These are phyloP conservation scores for Ectropis grisescens DNA, from an alignment of 1,140 invertebrate species.

Conservation along the genomic window DNA sequence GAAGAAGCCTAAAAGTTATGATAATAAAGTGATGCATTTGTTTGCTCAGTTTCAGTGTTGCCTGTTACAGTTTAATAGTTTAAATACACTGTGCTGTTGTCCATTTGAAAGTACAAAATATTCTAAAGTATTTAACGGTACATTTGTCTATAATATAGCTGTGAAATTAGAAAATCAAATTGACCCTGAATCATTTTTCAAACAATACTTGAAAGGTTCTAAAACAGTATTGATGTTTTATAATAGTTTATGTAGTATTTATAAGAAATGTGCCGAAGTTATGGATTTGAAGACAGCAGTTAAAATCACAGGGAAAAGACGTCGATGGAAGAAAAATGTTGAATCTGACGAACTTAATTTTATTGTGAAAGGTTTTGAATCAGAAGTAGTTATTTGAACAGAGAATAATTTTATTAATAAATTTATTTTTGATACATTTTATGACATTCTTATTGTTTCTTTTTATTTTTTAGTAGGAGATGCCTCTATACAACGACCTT, in stretches of 20 bases:
- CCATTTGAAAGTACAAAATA: constrained; percentile 70
- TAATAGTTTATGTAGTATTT: constrained; percentile 40
- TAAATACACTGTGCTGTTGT: constrained; percentile 76
- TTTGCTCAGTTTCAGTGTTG: constrained; percentile 82
- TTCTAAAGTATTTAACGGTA: constrained; percentile 77
- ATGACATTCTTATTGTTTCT: constrained; percentile 1
- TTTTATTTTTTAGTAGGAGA: too few species aligned
- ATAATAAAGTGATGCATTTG: constrained; percentile 73
- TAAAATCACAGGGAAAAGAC: constrained; percentile 20
- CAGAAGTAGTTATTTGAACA: constrained; percentile 39
- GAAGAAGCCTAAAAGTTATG: constrained; percentile 73
- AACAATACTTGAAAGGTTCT: constrained; percentile 64
- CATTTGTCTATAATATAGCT: constrained; percentile 81
- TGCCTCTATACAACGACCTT: too few species aligned
- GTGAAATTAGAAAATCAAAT: constrained; percentile 68
- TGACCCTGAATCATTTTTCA: constrained; percentile 69
- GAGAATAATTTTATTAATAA: constrained; percentile 9
- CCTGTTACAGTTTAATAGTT: constrained; percentile 71
- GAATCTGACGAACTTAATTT: constrained; percentile 31
- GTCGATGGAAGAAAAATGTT: constrained; percentile 25
- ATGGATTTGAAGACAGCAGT: constrained; percentile 27
- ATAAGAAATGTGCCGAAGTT: constrained; percentile 22
- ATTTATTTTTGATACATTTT: constrained; percentile 8
- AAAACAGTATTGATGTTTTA: constrained; percentile 60
- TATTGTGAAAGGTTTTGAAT: constrained; percentile 48